Base-by-base conservation (phyloP, 2,797 vertebrate species). In the Xyrichtys novacula region DNA sequence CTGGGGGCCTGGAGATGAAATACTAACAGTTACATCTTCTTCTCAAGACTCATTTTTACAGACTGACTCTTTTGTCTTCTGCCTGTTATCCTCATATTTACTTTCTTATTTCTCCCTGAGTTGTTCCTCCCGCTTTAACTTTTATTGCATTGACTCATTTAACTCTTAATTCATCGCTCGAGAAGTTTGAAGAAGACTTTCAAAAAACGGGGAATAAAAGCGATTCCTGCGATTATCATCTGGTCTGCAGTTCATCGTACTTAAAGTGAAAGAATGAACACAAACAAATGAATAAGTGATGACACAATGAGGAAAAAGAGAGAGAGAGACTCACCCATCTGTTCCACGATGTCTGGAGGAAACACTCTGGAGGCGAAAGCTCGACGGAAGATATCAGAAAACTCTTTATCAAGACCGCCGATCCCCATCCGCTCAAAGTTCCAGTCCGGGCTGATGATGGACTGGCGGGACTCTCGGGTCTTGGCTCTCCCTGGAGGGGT, bases 371-470 rank as follows among this genome's bases (percentile, higher is more conserved):
- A 99, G 68, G 97, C 97, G 61, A 99, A 99, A 16, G 97, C 97
- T 77, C 97, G 74, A 7, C 97, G 95, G 88, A 99, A 99, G 85
- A 99, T 98, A 76, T 94, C 97, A 0, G 97, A 99, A 70, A 99
- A 99, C 74, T 99, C 97, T 70, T 93, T 97, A 89, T 99, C 97
- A 8, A 99, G 93, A 50, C 97, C 97, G 11, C 97, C 97, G 1
- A 99, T 99, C 4, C 97, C 97, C 97, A 99, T 99, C 72, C 94
- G 95, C 92, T 98, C 97, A 85, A 99, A 99, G 85, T 99, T 99
- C 97, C 97, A 99, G 90, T 99, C 97, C 0, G 97, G 97, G 84
- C 96, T 98, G 90, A 99, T 99, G 91, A 99, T 98, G 10, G 97
- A 97, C 90, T 99, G 97, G 0, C 96, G 95, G 28, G 96, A 95